phyloP scores from a whole-genome alignment of 2,888 invertebrate species.

The Euspilapteryx auroguttella region DNA sequence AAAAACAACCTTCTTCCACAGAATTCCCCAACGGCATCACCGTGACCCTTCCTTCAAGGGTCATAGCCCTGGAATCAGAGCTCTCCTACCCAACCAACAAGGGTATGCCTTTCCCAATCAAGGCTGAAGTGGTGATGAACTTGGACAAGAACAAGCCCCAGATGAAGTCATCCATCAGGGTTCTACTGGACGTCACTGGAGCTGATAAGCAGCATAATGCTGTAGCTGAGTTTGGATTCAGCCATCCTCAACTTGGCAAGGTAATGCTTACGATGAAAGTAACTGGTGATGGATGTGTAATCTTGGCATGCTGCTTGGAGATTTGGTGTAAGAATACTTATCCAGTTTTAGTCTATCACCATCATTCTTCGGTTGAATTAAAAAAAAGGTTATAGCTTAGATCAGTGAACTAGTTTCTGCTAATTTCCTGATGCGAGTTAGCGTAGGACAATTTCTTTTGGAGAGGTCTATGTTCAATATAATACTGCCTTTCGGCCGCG shows the following conservation, averaged over 20 bases:
- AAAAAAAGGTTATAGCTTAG: too few relatives aligned
- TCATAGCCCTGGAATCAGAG: constrained; percentile 63
- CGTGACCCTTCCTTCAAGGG: constrained; percentile 68
- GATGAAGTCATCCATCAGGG: constrained; percentile 65
- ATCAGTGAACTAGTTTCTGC: too few relatives aligned
- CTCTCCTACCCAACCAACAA: constrained; percentile 44
- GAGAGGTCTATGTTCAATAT: too few relatives aligned
- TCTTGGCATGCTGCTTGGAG: constrained; percentile 65
- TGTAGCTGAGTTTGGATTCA: constrained; percentile 63
- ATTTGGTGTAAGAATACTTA: too few relatives aligned
- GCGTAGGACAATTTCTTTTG: too few relatives aligned
- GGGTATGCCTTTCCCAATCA: constrained; percentile 58
- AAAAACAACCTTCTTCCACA: constrained; percentile 13
- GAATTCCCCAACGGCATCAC: constrained; percentile 52
- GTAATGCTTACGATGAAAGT: constrained; percentile 18
- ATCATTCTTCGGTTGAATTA: too few relatives aligned
- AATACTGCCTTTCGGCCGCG: too few relatives aligned
- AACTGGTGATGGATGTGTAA: constrained; percentile 75
- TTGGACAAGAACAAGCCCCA: constrained; percentile 73
- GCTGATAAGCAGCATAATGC: constrained; percentile 47
- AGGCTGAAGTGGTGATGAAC: constrained; percentile 66
- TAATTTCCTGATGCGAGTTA: too few relatives aligned
- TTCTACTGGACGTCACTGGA: constrained; percentile 51
- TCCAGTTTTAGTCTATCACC: too few relatives aligned
- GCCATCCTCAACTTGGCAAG: constrained; percentile 68